These are phyloP conservation scores for Drosophila falleni DNA, from an alignment of 2,888 invertebrate species.

Conservation along the genomic window DNA sequence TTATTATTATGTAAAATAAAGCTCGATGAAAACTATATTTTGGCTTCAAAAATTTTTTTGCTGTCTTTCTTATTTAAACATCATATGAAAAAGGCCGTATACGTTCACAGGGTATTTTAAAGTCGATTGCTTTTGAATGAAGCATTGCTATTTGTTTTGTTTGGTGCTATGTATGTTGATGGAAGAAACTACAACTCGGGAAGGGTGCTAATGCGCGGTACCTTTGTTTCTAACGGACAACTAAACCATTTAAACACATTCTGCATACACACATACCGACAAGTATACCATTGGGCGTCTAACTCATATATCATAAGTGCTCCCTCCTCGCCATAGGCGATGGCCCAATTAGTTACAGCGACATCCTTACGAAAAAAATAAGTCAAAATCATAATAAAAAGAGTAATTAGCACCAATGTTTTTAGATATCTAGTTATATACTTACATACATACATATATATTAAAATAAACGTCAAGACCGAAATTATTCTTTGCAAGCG, in stretches of 20 bases:
- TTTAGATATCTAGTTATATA: neutral
- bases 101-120: neutral
- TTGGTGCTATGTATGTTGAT: constrained; percentile 1
- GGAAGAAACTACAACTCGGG: constrained; percentile 2
- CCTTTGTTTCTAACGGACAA: constrained; percentile 35
- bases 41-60: too few species aligned
- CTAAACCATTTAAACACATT: constrained; percentile 20
- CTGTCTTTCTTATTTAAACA: too few species aligned
- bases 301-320: constrained; percentile 40
- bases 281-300: constrained; percentile 23
- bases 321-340: constrained; percentile 35
- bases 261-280: constrained; percentile 1
- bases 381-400: constrained; percentile 40
- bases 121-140: neutral
- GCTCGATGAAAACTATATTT: too few species aligned
- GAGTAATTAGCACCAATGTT: constrained; percentile 47
- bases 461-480: constrained; percentile 15
- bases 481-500: constrained; percentile 16
- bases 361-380: constrained; percentile 57
- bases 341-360: constrained; percentile 72
- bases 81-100: too few species aligned
- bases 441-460: neutral
- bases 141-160: constrained; percentile 5
- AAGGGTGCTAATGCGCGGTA: constrained; percentile 34
- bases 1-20: too few species aligned